Evolutionary conservation across 2,888 invertebrate species (phyloP).

Genomic region (Octonoba sinensis): DNA sequence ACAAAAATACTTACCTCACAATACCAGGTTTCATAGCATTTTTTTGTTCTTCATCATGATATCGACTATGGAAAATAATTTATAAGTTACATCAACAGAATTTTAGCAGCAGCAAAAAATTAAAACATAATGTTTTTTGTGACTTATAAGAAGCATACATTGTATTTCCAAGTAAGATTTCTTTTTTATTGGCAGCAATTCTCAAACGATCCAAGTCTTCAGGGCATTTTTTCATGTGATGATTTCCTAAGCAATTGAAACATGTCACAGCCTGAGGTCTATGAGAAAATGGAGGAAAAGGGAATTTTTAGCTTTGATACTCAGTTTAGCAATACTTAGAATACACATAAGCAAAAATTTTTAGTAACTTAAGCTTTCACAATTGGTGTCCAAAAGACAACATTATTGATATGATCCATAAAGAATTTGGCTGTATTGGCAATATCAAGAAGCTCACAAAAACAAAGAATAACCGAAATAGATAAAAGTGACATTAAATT

Average conservation of each 20-base stretch:
- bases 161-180: slow-evolving; percentile 70
- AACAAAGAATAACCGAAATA: no score
- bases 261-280: slow-evolving; percentile 73
- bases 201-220: slow-evolving; percentile 78
- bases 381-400: no score
- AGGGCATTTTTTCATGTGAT: slow-evolving; percentile 82
- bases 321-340: background rate
- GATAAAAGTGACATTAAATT: no score
- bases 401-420: no score
- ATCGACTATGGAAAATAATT: slow-evolving; percentile 30
- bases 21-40: slow-evolving; percentile 33
- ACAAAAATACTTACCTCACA: slow-evolving; percentile 21
- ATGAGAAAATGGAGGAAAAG: background rate
- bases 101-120: background rate
- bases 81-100: slow-evolving; percentile 3
- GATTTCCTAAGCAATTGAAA: slow-evolving; percentile 87
- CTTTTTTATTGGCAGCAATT: slow-evolving; percentile 81
- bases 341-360: background rate
- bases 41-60: slow-evolving; percentile 46
- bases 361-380: no score
- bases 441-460: no score
- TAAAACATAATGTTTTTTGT: background rate
- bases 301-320: background rate
- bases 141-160: background rate
- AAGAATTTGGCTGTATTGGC: no score